These are phyloP conservation scores for Scomber japonicus DNA, from an alignment of 2,113 vertebrate genomes.

Conservation along the genomic window DNA sequence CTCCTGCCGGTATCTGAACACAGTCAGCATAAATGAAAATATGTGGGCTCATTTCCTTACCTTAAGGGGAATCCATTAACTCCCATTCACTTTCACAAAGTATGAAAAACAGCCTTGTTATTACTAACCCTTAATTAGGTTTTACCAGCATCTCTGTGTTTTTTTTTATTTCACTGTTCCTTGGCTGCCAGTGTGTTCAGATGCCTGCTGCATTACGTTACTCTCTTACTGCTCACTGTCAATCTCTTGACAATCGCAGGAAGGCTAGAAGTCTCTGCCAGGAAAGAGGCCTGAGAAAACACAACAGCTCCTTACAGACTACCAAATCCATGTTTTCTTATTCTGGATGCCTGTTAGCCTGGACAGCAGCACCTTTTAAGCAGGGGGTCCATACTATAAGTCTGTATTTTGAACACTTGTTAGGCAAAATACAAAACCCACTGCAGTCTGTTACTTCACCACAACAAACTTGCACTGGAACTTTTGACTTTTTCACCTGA, in stretches of 20 bases:
- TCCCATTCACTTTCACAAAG: conserved; percentile 35
- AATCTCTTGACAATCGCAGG: conserved; percentile 47
- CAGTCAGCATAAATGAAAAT: conserved; percentile 36
- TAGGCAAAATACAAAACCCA: not conserved
- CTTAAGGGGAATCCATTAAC: conserved; percentile 53
- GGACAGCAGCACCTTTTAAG: not conserved
- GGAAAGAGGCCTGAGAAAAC: conserved; percentile 40
- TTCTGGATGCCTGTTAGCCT: not conserved
- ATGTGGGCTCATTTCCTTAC: conserved; percentile 41
- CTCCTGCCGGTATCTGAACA: conserved; percentile 32
- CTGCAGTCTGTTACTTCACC: not conserved
- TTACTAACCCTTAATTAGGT: conserved; percentile 42
- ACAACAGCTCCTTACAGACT: conserved; percentile 14
- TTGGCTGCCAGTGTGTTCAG: conserved; percentile 16
- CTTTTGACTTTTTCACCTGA: conserved; percentile 5
- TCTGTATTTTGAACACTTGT: conserved; percentile 9
- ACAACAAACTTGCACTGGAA: not conserved
- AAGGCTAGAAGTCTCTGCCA: conserved; percentile 45
- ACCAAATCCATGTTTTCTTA: conserved; percentile 20
- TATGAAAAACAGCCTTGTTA: conserved; percentile 33
- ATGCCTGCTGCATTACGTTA: conserved; percentile 38
- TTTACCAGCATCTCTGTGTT: conserved; percentile 17
- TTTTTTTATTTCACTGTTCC: conserved; percentile 43
- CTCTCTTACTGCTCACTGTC: conserved; percentile 56
- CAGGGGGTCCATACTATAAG: not conserved